These are phyloP conservation scores for Brachionus calyciflorus DNA, from an alignment of 1,140 invertebrate genomes.

Conservation along the genomic window DNA sequence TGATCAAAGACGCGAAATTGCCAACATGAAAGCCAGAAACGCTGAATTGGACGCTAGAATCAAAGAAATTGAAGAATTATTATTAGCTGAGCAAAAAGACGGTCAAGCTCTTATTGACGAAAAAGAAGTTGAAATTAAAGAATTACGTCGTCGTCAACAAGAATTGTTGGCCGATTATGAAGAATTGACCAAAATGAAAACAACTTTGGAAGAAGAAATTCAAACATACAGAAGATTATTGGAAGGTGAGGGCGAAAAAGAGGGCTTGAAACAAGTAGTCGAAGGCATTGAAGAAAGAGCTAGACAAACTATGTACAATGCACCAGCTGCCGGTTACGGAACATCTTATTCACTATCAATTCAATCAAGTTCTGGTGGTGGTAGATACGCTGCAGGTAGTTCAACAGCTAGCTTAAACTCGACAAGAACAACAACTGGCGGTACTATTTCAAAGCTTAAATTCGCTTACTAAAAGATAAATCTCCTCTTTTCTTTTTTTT, in stretches of 20 bases:
- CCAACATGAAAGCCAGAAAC: slow-evolving; percentile 43
- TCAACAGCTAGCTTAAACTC: slow-evolving; percentile 19
- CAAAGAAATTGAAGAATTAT: slow-evolving; percentile 41
- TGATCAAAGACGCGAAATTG: slow-evolving; percentile 34
- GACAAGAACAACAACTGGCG: slow-evolving; percentile 32
- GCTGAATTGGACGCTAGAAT: slow-evolving; percentile 45
- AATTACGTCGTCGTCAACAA: slow-evolving; percentile 19
- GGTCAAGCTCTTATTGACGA: slow-evolving; percentile 37
- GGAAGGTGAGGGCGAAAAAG: slow-evolving; percentile 30
- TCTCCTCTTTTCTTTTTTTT: slow-evolving; percentile 10
- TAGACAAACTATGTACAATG: slow-evolving; percentile 28
- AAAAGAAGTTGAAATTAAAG: slow-evolving; percentile 43
- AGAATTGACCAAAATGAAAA: slow-evolving; percentile 46
- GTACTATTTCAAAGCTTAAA: slow-evolving; percentile 45
- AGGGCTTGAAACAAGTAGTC: slow-evolving; percentile 45
- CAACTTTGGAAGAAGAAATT: slow-evolving; percentile 43
- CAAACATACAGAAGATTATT: slow-evolving; percentile 41
- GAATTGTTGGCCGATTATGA: slow-evolving; percentile 43
- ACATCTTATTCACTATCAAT: slow-evolving; percentile 30
- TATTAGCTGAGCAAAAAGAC: slow-evolving; percentile 20
- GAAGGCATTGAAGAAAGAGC: slow-evolving; percentile 45
- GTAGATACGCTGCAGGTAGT: slow-evolving; percentile 22
- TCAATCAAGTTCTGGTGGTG: slow-evolving; percentile 30
- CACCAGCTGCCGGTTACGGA: slow-evolving; percentile 14
- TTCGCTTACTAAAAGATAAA: slow-evolving; percentile 4